Base-by-base conservation (phyloP, 2,888 invertebrate genomes). In the Gnatocerus cornutus region DNA sequence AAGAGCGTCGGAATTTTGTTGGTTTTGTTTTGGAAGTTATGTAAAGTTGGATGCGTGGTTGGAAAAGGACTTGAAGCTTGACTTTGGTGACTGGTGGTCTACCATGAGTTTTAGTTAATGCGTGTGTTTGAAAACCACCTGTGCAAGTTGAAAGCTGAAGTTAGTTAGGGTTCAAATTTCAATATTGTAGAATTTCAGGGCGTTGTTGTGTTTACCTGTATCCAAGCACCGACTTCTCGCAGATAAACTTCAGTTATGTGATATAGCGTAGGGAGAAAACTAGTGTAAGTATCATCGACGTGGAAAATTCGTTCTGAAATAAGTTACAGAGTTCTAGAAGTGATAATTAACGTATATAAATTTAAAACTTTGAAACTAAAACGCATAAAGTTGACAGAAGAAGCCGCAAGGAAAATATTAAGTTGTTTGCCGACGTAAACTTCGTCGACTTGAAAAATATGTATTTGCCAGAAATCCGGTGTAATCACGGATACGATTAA, bases 321-420 rank as follows among this genome's bases (percentile, higher is more conserved):
- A 69, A 69, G 64, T 69, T 69, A 50, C 63, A 46, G 69, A 69
- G 64, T 69, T 66, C 55, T 62, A 52, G 62, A 61, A 70, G 70
- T 66, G 70, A 66, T 70, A 70, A 70, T 70, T 70, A 70, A 70
- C 70, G 70, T 66, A 56, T 66, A 70, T 70, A 70, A 70, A 70
- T 70, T 70, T 70, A 66, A 70, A 70, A 70, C 61, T 70, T 65
- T 66, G 48, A 70, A 70, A 70, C 70, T 66, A 66, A 70, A 70
- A 70, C 70, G 65, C 69, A 69, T 69, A 69, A 69, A 69, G 69
- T 70, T 66, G 70, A 70, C 65, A 70, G 70, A 62, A 70, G 70
- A 70, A 70, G 66, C 70, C 66, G 70, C 66, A 70, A 70, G 66
- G 70, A 66, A 66, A 66, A 66, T 70, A 70, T 70, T 70, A 66